Evolutionary conservation across 2,113 vertebrate species (phyloP).

Genomic region (Platysteira castanea): DNA sequence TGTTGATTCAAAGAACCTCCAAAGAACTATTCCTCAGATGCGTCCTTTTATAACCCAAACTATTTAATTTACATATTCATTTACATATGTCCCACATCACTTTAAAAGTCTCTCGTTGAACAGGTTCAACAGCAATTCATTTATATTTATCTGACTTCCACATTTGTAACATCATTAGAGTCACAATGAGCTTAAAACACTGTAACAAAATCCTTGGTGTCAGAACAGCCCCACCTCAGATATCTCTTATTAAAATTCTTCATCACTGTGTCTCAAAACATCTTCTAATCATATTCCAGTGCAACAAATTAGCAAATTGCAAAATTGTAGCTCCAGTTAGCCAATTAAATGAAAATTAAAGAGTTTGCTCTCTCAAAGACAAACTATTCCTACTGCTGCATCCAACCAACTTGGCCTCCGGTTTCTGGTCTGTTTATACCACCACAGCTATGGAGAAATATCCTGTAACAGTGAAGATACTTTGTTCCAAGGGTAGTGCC

Average conservation of each 20-base stretch:
- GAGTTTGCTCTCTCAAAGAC: constrained; percentile 42
- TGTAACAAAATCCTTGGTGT: constrained; percentile 55
- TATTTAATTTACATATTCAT: constrained; percentile 48
- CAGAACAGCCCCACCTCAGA: constrained; percentile 35
- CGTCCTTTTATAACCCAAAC: constrained; percentile 51
- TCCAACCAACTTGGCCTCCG: neutral
- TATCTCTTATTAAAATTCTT: constrained; percentile 59
- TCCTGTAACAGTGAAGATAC: neutral
- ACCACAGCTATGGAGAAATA: neutral
- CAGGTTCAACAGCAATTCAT: constrained; percentile 41
- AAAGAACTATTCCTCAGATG: constrained; percentile 54
- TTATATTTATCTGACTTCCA: constrained; percentile 56
- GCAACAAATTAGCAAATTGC: constrained; percentile 52
- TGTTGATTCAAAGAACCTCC: constrained; percentile 52
- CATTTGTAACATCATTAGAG: constrained; percentile 59
- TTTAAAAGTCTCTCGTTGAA: constrained; percentile 24
- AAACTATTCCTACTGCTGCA: constrained; percentile 5
- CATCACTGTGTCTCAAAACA: constrained; percentile 56
- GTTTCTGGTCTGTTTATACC: neutral
- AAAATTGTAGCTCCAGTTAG: constrained; percentile 53
- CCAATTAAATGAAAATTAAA: constrained; percentile 63
- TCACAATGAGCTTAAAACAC: constrained; percentile 49
- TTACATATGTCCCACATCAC: constrained; percentile 54
- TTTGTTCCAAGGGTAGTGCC: neutral
- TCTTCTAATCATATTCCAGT: constrained; percentile 63